A percentile compares a stretch with the other conserved stretches of the same genome.
Conservation (phyloP, 2,797 vertebrate genomes). For the Syndactyla subalaris region DNA sequence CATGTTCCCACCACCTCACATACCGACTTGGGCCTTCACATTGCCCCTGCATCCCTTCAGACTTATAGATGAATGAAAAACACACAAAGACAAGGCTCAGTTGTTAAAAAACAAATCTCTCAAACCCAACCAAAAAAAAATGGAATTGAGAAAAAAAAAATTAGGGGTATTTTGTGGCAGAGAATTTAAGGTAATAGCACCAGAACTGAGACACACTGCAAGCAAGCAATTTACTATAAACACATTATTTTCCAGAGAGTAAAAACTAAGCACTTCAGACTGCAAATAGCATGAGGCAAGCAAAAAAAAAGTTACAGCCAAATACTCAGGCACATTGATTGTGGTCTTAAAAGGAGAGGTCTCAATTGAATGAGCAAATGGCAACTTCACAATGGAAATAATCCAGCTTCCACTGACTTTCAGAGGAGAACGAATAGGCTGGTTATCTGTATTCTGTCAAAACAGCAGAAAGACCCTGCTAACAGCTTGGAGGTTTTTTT, state of each 20-base stretch:
- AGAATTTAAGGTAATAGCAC: not conserved
- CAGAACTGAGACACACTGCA: not conserved
- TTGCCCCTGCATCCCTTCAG: not conserved
- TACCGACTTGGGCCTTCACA: not conserved
- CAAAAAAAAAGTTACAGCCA: accelerated
- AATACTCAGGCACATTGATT: not conserved
- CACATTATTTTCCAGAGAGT: not conserved
- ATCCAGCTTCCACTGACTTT: not conserved
- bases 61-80: accelerated
- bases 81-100: not conserved
- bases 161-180: not conserved
- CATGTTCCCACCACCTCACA: not conserved
- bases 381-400: not conserved
- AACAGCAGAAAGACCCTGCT: not conserved
- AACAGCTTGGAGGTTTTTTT: not conserved
- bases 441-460: not conserved
- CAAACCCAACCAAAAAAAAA: not conserved
- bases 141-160: not conserved
- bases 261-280: not conserved
- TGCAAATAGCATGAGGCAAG: not conserved
- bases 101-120: not conserved
- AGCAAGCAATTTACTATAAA: not conserved
- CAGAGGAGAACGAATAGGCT: not conserved
- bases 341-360: slow-evolving; percentile 23
- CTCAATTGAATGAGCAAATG: not conserved